These are phyloP conservation scores for Willowsia nigromaculata DNA, from an alignment of 2,888 invertebrate species.

Conservation along the genomic window DNA sequence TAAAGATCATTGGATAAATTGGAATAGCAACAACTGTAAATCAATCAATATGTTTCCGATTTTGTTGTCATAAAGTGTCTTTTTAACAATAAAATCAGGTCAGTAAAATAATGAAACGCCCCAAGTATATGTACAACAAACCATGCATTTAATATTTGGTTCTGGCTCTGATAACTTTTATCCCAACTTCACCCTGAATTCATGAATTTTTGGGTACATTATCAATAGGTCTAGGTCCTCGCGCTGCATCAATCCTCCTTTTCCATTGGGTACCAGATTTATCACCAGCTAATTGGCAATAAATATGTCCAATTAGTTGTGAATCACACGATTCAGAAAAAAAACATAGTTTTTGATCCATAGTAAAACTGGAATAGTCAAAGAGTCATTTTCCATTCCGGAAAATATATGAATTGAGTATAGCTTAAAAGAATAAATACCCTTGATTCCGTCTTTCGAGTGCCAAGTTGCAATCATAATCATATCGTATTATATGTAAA, in stretches of 20 bases:
- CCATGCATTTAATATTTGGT: neutral
- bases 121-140: neutral
- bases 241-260: neutral
- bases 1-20: neutral
- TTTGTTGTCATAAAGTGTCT: neutral
- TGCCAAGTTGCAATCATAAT: too few species aligned
- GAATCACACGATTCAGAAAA: slow-evolving; percentile 9
- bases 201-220: neutral
- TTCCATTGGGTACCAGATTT: slow-evolving; percentile 31
- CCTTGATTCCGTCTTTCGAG: too few species aligned
- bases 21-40: neutral
- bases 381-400: too few species aligned
- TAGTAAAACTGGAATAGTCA: too few species aligned
- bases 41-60: slow-evolving; percentile 11
- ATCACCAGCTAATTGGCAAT: slow-evolving; percentile 49
- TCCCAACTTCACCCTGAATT: neutral
- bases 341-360: neutral
- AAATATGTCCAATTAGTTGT: slow-evolving; percentile 40
- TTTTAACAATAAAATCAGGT: neutral
- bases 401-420: too few species aligned
- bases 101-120: slow-evolving; percentile 18
- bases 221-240: neutral
- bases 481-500: too few species aligned
- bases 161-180: neutral
- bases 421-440: too few species aligned